These are phyloP conservation scores for Drosophila tsacasi DNA, from an alignment of 1,140 invertebrate genomes.

Conservation along the genomic window DNA sequence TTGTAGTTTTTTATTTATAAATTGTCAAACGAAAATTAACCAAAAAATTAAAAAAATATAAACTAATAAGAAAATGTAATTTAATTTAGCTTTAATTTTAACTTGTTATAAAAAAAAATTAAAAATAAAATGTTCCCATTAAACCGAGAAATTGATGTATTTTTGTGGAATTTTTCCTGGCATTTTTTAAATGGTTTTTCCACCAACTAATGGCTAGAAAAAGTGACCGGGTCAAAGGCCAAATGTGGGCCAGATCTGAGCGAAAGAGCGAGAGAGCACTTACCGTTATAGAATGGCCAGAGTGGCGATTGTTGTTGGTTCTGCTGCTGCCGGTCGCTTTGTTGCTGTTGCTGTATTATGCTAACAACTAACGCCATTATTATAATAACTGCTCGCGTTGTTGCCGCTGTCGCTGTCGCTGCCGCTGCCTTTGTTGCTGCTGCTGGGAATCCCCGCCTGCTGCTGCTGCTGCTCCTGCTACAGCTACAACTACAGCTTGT, in stretches of 20 bases:
- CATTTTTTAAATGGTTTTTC: neutral
- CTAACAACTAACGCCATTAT: constrained; percentile 78
- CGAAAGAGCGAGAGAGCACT: constrained; percentile 41
- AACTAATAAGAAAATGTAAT: neutral
- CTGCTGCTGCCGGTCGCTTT: constrained; percentile 11
- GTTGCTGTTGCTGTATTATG: constrained; percentile 70
- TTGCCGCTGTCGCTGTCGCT: constrained; percentile 11
- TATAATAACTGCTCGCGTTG: constrained; percentile 64
- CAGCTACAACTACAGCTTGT: constrained; percentile 6
- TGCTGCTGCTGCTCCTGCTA: constrained; percentile 22
- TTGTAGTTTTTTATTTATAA: too few species aligned
- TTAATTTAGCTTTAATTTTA: neutral
- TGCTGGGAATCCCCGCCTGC: constrained; percentile 2
- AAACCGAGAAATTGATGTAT: neutral
- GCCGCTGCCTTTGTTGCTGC: constrained; percentile 9
- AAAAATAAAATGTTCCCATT: neutral
- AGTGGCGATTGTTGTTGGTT: constrained; percentile 43
- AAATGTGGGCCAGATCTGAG: constrained; percentile 27
- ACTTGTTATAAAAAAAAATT: too few species aligned
- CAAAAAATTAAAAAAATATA: neutral
- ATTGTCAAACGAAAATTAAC: too few species aligned
- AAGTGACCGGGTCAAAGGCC: constrained; percentile 27
- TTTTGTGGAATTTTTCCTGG: neutral
- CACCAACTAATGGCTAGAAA: neutral
- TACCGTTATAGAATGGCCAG: constrained; percentile 72